These are phyloP conservation scores for Augochlora pura DNA, from an alignment of 1,140 invertebrate species.

Conservation along the genomic window DNA sequence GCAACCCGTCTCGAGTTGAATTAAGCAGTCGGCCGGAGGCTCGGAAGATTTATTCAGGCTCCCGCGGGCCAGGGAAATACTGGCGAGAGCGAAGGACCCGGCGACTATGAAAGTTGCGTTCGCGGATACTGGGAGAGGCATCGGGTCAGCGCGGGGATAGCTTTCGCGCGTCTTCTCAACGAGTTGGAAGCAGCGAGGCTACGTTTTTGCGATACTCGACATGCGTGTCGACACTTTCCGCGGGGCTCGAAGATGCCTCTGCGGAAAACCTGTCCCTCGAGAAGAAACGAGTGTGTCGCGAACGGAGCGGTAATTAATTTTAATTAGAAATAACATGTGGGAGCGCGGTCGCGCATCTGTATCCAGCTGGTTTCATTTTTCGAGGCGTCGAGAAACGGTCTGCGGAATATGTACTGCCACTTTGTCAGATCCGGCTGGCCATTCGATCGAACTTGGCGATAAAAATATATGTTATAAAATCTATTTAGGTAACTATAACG, in stretches of 20 bases:
- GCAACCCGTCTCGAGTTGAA: too few relatives aligned
- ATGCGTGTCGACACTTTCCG: conserved; percentile 32
- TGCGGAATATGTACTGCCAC: too few relatives aligned
- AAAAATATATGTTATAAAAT: too few relatives aligned
- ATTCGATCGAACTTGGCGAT: too few relatives aligned
- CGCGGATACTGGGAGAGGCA: not conserved
- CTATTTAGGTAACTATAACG: too few relatives aligned
- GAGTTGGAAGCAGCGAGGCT: conserved; percentile 51
- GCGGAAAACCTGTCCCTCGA: not conserved
- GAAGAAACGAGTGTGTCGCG: not conserved
- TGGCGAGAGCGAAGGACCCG: not conserved
- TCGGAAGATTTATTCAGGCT: too few relatives aligned
- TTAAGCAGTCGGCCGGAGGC: too few relatives aligned
- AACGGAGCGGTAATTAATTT: conserved; percentile 51
- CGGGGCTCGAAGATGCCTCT: not conserved
- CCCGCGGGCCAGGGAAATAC: not conserved
- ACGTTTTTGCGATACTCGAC: conserved; percentile 47
- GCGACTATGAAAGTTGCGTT: not conserved
- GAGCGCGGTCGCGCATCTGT: not conserved
- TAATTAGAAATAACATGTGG: conserved; percentile 34
- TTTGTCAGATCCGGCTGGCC: too few relatives aligned
- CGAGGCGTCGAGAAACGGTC: too few relatives aligned
- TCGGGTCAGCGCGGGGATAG: not conserved
- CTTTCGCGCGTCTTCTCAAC: conserved; percentile 41
- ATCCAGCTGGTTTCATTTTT: not conserved